A percentile compares a stretch with the other conserved stretches of the same genome.
Evolutionary conservation across 2,113 vertebrate species (phyloP).

Genomic region (Romanogobio albipinnatus): DNA sequence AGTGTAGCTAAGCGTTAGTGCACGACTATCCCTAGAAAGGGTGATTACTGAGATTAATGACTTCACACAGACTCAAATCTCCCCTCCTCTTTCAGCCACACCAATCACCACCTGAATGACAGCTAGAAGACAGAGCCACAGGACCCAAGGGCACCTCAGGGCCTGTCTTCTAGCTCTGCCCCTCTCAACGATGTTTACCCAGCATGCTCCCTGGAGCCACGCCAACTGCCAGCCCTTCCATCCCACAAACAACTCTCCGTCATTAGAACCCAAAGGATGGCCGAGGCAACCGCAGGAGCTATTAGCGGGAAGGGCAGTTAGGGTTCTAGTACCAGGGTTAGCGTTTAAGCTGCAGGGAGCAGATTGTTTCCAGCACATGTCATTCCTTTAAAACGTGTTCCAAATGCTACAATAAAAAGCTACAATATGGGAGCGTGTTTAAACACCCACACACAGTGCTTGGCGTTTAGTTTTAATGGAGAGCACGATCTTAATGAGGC

Average conservation of each 20-base stretch:
- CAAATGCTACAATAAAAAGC: slow-evolving; percentile 12
- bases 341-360: slow-evolving; percentile 30
- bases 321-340: slow-evolving; percentile 28
- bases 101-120: slow-evolving; percentile 26
- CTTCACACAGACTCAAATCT: background rate
- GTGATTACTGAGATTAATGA: slow-evolving; percentile 40
- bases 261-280: slow-evolving; percentile 35
- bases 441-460: slow-evolving; percentile 28
- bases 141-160: slow-evolving; percentile 19
- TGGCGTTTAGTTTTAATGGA: slow-evolving; percentile 35
- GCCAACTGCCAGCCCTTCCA: slow-evolving; percentile 59
- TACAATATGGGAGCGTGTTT: slow-evolving; percentile 37
- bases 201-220: slow-evolving; percentile 41
- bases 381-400: slow-evolving; percentile 30
- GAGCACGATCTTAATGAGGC: slow-evolving; percentile 47
- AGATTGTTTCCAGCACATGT: slow-evolving; percentile 44
- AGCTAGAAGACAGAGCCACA: slow-evolving; percentile 29
- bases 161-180: slow-evolving; percentile 1
- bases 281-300: slow-evolving; percentile 15
- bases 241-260: slow-evolving; percentile 27
- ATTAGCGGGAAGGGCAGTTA: slow-evolving; percentile 27
- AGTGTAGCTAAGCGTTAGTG: background rate
- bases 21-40: slow-evolving; percentile 4
- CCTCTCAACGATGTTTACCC: slow-evolving; percentile 53
- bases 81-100: slow-evolving; percentile 3